Evolutionary conservation across 1,140 invertebrate genomes (phyloP), one percentile per base, ranked within the genome.

Genomic region (Bradynema listronoti): DNA sequence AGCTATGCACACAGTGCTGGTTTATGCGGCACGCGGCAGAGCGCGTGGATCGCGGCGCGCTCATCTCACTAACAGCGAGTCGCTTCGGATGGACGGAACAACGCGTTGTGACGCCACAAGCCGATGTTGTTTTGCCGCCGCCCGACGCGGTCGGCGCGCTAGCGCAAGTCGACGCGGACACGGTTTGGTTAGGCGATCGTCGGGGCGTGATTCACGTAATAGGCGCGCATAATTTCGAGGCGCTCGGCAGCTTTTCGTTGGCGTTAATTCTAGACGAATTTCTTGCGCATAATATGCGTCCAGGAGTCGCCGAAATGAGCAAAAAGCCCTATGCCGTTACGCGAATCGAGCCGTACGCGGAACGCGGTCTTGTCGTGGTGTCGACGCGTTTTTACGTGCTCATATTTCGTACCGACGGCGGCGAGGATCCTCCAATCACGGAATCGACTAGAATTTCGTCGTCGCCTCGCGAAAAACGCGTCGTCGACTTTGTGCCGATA

Each of bases 61-160:
- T 58, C 27, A 61, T 41, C 4, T 14, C 53, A 19, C 33, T 66
- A 27, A 24, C 45, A 6, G 64, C 29, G 30, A 66, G 39, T 34
- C 43, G 50, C 11, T 71, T 66, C 32, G 64, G 64, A 41, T 66
- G 58, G 58, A 65, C 62, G 3, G 58, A 61, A n/a, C 62, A 61
- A 42, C 62, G 64, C 58, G 58, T 63, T n/a, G n/a, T n/a, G n/a
- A n/a, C 27, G 5, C 29, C 47, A n/a, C 29, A 4, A 50, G n/a
- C 47, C 5, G 9, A 19, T 22, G 27, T 27, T 22, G 47, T 27
- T 3, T 30, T 9, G 9, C n/a, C 47, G 16, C 47, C 11, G 7
- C 7, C 45, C 7, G 9, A n/a, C 4, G 47, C 47, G 4, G 34
- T 50, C 19, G 34, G 27, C n/a, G 4, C 47, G 19, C 29, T 50